Conservation (phyloP, 2,797 vertebrate genomes). For the Alfaro cultratus region DNA sequence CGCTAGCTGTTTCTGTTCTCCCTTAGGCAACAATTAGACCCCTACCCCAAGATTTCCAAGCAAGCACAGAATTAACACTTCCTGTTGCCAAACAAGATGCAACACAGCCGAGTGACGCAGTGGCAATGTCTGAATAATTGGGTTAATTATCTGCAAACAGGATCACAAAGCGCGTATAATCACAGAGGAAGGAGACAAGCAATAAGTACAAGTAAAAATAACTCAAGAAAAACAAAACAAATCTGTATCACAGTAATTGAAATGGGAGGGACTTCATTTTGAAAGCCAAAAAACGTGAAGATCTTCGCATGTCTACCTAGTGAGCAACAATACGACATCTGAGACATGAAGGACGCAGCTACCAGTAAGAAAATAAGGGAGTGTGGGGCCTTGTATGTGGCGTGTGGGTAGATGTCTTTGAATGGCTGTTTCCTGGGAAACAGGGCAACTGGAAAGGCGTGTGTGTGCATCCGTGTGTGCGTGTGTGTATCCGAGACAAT, state of each 20-base stretch:
- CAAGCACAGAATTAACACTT: neutral
- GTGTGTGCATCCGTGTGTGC: neutral
- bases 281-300: neutral
- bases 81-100: neutral
- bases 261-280: neutral
- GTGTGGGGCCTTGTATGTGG: slow-evolving; percentile 34
- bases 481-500: neutral
- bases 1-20: neutral
- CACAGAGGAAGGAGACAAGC: neutral
- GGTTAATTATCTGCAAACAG: neutral
- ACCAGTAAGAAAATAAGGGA: slow-evolving; percentile 13
- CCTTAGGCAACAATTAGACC: neutral
- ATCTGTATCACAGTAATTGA: neutral
- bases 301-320: neutral
- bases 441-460: slow-evolving; percentile 28
- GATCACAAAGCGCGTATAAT: neutral
- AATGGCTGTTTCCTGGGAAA: slow-evolving; percentile 67
- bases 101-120: neutral
- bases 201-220: neutral
- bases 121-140: neutral
- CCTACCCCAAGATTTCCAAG: neutral
- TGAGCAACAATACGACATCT: slow-evolving; percentile 16
- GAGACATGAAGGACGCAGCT: slow-evolving; percentile 17
- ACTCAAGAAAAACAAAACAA: neutral
- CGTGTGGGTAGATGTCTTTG: slow-evolving; percentile 37